Evolutionary conservation across 2,797 vertebrate species (phyloP).

Genomic region (Cossypha polioptera): DNA sequence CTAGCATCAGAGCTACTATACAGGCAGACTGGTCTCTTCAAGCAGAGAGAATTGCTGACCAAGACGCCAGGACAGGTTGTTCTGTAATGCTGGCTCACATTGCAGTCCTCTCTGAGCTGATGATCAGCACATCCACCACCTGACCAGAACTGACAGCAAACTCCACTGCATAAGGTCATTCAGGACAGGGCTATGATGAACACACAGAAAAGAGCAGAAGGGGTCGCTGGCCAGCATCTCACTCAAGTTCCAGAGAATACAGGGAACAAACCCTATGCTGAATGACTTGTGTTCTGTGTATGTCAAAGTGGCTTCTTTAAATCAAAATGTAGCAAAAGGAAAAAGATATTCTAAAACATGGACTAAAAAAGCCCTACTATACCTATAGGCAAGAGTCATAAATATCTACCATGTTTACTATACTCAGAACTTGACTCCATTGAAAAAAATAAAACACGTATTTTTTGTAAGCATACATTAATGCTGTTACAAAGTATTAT

Average conservation of each 20-base stretch:
- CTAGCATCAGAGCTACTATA: neutral
- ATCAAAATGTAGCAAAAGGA: neutral
- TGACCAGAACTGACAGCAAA: neutral
- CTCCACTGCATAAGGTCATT: neutral
- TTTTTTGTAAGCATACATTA: neutral
- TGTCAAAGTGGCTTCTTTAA: neutral
- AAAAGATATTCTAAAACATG: neutral
- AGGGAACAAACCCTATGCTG: accelerated
- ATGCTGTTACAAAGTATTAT: neutral
- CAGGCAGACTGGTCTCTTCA: neutral
- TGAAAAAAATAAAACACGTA: neutral
- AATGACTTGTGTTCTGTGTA: neutral
- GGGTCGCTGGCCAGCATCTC: neutral
- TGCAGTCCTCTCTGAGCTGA: neutral
- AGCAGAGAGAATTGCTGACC: neutral
- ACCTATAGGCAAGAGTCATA: neutral
- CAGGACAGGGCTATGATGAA: neutral
- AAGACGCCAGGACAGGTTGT: neutral
- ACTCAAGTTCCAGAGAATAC: neutral
- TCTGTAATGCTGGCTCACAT: neutral
- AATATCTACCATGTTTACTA: neutral
- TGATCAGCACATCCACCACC: neutral
- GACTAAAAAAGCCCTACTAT: neutral
- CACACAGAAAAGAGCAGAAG: neutral
- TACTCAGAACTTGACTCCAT: neutral